phyloP scores from a whole-genome alignment of 1,140 invertebrate species.

The Rhyacophila brunnea region DNA sequence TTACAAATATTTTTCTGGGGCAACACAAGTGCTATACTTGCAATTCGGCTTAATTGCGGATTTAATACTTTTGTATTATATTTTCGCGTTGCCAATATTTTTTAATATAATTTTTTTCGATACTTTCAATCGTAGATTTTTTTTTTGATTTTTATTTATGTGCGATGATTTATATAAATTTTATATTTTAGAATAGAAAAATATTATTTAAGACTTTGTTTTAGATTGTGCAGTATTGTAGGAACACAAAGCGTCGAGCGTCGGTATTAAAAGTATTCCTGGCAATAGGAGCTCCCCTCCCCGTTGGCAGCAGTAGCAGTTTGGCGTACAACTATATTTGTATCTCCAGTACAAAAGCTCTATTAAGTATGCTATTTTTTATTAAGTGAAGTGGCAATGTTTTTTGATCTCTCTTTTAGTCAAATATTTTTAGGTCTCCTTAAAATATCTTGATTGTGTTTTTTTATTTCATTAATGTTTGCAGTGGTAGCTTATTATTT shows the following conservation, averaged over 20 bases:
- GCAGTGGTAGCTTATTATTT: slow-evolving; percentile 43
- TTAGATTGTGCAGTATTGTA: slow-evolving; percentile 26
- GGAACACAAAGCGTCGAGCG: slow-evolving; percentile 8
- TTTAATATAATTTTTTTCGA: slow-evolving; percentile 22
- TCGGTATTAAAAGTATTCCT: slow-evolving; percentile 19
- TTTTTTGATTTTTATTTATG: slow-evolving; percentile 30
- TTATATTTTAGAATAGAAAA: slow-evolving; percentile 30
- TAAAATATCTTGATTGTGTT: slow-evolving; percentile 39
- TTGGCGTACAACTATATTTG: slow-evolving; percentile 20
- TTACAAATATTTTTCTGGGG: slow-evolving; percentile 17
- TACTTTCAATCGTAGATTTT: slow-evolving; percentile 14
- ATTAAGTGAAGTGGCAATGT: slow-evolving; percentile 61
- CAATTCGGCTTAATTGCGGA: slow-evolving; percentile 20
- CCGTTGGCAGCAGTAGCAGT: slow-evolving; percentile 30
- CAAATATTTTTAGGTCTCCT: slow-evolving; percentile 58
- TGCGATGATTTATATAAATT: slow-evolving; percentile 27
- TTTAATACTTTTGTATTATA: slow-evolving; percentile 27
- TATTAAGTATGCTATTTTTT: slow-evolving; percentile 33
- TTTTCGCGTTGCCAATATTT: slow-evolving; percentile 31
- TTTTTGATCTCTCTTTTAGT: slow-evolving; percentile 73
- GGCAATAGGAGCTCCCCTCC: slow-evolving; percentile 18
- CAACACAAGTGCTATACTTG: slow-evolving; percentile 25
- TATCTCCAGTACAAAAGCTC: slow-evolving; percentile 30
- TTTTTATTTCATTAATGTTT: slow-evolving; percentile 40
- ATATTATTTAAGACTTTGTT: slow-evolving; percentile 29